Base-by-base conservation (phyloP, 2,888 invertebrate species). In the Keiferia lycopersicella region DNA sequence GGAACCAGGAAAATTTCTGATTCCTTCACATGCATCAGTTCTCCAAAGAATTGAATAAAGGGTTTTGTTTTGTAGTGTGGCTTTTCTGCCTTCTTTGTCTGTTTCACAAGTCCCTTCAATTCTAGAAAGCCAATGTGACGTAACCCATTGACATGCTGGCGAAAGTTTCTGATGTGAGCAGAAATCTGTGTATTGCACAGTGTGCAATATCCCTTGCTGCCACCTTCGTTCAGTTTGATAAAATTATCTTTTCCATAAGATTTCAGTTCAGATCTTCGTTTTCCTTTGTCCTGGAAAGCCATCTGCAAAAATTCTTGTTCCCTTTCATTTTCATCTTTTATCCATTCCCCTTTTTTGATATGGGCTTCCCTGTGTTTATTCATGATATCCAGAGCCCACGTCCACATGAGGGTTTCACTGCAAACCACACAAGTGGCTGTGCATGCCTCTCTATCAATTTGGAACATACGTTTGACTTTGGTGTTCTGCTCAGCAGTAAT, bases 161-260 rank as follows among this genome's bases (percentile, higher is more conserved):
- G 74, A 48, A 83, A 83, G 18, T 75, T 66, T 4, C 68, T 74
- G 4, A 77, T 79, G 58, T 77, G 71, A 1, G 78, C 77, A 0
- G 80, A 77, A 6, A 86, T 62, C 18, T 69, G 71, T n/a, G 70
- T 71, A 39, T 81, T 73, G 65, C 88, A 88, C 8, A 87, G 11
- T 0, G 64, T 69, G 61, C 88, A 88, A 64, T 78, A 84, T 0
- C 82, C 86, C 63, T 75, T 78, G 50, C 77, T 73, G 0, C 84
- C 86, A 0, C 80, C 81, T 22, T 71, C 67, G 62, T 81, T 83
- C n/a, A 87, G 65, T 69, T 77, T 85, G 4, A 88, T 84, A 45
- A 65, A 75, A 63, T 84, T 71, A 7, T 70, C 65, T 65, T 69
- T 79, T 1, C 84, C 86, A 71, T 76, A 87, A 45, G 71, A 66